These are phyloP conservation scores for Tenualosa ilisha DNA, from an alignment of 2,797 vertebrate genomes.

Conservation along the genomic window DNA sequence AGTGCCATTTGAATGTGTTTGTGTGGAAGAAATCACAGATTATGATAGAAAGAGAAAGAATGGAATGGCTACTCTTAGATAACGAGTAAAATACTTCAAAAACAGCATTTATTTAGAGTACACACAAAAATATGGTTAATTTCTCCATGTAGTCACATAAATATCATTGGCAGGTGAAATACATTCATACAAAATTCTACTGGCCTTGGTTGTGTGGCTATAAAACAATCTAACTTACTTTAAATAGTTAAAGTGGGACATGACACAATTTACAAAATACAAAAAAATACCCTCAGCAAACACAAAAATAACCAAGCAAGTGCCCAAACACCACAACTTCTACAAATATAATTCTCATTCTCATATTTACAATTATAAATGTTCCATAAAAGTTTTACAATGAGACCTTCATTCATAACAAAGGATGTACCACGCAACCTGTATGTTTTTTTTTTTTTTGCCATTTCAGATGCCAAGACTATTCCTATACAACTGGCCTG, in stretches of 20 bases:
- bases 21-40: not conserved
- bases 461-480: not conserved
- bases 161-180: not conserved
- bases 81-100: not conserved
- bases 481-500: conserved; percentile 42
- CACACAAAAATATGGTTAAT: not conserved
- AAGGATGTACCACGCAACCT: not conserved
- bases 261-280: conserved; percentile 10
- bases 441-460: not conserved
- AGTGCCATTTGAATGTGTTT: not conserved
- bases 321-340: not conserved
- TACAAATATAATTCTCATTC: not conserved
- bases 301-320: not conserved
- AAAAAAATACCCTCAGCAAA: not conserved
- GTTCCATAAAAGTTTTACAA: not conserved
- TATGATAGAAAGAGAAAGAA: conserved; percentile 30
- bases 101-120: not conserved
- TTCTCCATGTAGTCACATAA: not conserved
- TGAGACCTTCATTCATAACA: not conserved
- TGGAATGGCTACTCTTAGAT: not conserved
- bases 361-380: not conserved
- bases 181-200: not conserved
- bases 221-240: not conserved
- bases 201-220: too few relatives aligned
- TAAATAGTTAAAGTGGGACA: not conserved